Base-by-base conservation (phyloP, 2,113 vertebrate species). In the Pseudopipra pipra region DNA sequence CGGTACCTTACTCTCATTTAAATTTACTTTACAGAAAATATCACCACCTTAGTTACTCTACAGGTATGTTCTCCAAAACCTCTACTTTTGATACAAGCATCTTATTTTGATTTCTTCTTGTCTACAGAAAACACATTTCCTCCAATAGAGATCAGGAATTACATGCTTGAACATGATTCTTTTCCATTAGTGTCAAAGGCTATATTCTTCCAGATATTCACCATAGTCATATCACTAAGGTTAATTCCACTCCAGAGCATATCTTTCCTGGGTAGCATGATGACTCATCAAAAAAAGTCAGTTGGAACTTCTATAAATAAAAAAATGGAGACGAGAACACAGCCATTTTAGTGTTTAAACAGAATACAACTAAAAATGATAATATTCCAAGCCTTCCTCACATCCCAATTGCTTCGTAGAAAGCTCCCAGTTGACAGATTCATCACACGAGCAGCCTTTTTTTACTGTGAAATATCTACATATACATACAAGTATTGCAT, bases 191-290 rank as follows among this genome's bases (percentile, higher is more conserved):
- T 76, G 30, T 85, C 18, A 88, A 95, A 95, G 77, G 90, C 21
- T 65, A 44, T 85, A 92, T 47, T 67, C 76, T 94, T 96, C 72
- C 86, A 96, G 54, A 54, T 86, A 93, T 87, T 97, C 67, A 85
- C 35, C 19, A 85, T 51, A 89, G 63, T 55, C 77, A 65, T 33
- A 72, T n/a, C 21, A 41, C 17, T 65, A 87, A 85, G n/a, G 66
- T 55, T 82, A 91, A 90, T 79, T 96, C 70, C 78, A 41, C 61
- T 86, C 54, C 49, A 95, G 39, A 18, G 14, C 15, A 82, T 25
- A 72, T 43, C 47, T 88, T 73, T 93, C 37, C 47, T 79, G 12
- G 28, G 41, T 49, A 71, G 24, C 39, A 35, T 9, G 24, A 76
- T 74, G 51, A 72, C 63, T 91, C 33, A 70, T 24, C 24, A 49